Evolutionary conservation across 2,797 vertebrate genomes (phyloP), one percentile per base, ranked within the genome.

Genomic region (Sphaeramia orbicularis): DNA sequence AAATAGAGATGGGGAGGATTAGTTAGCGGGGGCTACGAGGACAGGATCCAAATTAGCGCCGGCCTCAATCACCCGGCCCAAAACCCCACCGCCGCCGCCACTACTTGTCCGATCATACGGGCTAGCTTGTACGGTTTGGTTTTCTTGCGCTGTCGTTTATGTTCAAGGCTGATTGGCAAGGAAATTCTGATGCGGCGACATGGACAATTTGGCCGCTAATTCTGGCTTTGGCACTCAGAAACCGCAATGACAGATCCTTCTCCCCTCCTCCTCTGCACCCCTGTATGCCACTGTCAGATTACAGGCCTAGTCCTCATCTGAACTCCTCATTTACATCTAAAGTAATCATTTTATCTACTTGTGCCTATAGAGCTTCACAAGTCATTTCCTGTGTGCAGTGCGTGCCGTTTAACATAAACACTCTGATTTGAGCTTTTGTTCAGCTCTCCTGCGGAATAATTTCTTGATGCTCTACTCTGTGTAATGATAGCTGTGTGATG

Each of bases 1-100:
- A 89, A 91, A 89, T 85, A 88, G 88, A 92, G 88, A 92, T 91
- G 78, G 87, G 85, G 78, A 80, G 91, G 93, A 94, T 94, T 94
- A 94, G 71, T 69, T 90, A 64, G 76, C 48, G 4, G 50, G 67
- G n/a, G 76, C 83, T 89, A 89, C 83, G 75, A 93, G 88, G 86
- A 91, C 81, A 69, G 89, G 89, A 90, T 91, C 84, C 82, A 92
- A 92, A 94, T 93, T 87, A 93, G 88, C 51, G 76, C 57, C 57
- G 48, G 83, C 71, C 81, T 90, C 85, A 85, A 85, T 89, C 91
- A 85, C 65, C 60, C 54, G 0, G 44, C 74, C 72, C 67, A 53
- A 81, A 86, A 40, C 65, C 65, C 63, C 53, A 9, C 16, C 6
- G 10, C 19, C 51, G 3, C 35, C 36, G 6, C 19, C 52, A 9